phyloP scores from a whole-genome alignment of 2,888 invertebrate genomes.

The Branchinecta sandiegonensis region DNA sequence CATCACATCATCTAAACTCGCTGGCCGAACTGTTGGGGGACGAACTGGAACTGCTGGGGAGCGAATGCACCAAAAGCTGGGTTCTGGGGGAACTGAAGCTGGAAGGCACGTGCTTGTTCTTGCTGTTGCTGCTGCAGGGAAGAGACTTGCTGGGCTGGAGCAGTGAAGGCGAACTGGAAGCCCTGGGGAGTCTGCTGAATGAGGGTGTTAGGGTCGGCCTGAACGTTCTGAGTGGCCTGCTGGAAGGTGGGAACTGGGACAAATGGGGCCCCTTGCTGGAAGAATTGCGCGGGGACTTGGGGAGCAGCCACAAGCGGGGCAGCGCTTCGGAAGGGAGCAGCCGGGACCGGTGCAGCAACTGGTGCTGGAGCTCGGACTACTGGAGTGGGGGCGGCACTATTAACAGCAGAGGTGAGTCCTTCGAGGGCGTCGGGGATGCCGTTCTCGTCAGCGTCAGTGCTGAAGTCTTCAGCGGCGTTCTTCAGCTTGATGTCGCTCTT shows the following conservation, averaged over 20 bases:
- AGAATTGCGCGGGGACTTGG: neutral
- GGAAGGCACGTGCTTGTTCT: neutral
- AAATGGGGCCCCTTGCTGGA: no score
- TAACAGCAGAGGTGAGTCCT: neutral
- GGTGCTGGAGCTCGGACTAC: slow-evolving; percentile 13
- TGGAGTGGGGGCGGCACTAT: neutral
- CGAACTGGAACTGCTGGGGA: neutral
- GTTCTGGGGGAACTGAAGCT: neutral
- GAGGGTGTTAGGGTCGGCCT: neutral
- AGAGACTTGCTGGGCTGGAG: neutral
- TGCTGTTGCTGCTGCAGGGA: neutral
- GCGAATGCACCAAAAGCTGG: neutral
- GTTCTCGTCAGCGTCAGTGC: slow-evolving; percentile 23
- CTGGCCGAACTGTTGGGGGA: neutral
- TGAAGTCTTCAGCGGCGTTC: slow-evolving; percentile 20
- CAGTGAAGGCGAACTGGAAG: neutral
- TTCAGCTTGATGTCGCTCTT: neutral
- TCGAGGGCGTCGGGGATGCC: slow-evolving; percentile 21
- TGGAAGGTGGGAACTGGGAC: neutral
- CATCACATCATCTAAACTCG: neutral
- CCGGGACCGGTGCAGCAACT: neutral
- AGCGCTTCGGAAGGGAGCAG: neutral
- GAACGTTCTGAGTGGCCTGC: neutral
- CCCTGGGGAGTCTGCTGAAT: slow-evolving; percentile 9
- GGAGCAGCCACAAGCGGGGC: slow-evolving; percentile 12